phyloP scores from a whole-genome alignment of 2,797 vertebrate genomes.

The Microhierax caerulescens region DNA sequence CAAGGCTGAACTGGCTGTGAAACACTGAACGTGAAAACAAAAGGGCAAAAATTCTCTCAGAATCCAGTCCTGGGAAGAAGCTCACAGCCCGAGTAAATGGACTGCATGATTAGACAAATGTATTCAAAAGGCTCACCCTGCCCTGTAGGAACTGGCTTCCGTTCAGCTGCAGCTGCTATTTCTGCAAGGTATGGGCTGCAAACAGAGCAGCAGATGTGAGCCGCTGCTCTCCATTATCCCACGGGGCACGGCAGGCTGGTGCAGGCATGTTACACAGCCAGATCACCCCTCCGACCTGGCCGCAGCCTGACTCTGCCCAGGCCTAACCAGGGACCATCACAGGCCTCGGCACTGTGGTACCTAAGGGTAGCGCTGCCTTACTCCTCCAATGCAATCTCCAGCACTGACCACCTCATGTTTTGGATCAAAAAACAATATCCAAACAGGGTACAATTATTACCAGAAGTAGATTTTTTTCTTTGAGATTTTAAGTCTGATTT shows the following conservation, averaged over 20 bases:
- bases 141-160: neutral
- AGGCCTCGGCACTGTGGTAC: neutral
- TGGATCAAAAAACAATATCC: neutral
- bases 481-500: neutral
- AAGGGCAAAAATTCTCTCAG: neutral
- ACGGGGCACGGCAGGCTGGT: neutral
- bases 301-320: fast-evolving
- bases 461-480: neutral
- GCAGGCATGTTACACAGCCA: neutral
- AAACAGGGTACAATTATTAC: neutral
- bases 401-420: fast-evolving
- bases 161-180: neutral
- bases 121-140: neutral
- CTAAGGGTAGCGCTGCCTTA: fast-evolving
- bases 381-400: neutral
- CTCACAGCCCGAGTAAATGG: neutral
- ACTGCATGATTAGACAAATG: neutral
- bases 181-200: neutral
- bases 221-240: neutral
- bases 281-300: neutral
- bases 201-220: neutral
- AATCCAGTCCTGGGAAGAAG: neutral
- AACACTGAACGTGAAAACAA: neutral
- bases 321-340: fast-evolving
- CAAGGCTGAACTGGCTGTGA: neutral